These are phyloP conservation scores for Sebastes flavidus DNA, from an alignment of 2,797 vertebrate species.

Conservation along the genomic window DNA sequence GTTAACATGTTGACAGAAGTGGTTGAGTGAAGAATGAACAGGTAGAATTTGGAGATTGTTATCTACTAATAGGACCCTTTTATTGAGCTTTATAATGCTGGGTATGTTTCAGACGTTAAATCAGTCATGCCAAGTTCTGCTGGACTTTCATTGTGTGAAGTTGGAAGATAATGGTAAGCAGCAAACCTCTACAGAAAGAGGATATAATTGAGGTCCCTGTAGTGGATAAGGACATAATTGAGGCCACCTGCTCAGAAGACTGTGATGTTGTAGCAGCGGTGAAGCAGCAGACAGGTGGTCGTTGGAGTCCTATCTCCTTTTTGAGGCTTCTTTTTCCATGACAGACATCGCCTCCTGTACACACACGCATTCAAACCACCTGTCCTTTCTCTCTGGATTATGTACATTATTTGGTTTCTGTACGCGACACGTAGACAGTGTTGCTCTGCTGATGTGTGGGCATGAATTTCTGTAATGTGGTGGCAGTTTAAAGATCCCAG, in stretches of 20 bases:
- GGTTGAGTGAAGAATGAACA: background rate
- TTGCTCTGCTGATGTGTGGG: background rate
- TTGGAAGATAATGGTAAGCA: background rate
- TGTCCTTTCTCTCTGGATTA: background rate
- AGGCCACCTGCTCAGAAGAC: background rate
- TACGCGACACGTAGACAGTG: rapidly evolving
- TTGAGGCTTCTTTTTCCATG: background rate
- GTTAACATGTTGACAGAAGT: background rate
- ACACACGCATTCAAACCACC: background rate
- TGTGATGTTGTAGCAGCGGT: background rate
- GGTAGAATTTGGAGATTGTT: background rate
- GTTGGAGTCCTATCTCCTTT: background rate
- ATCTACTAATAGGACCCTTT: background rate
- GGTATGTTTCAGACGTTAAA: background rate
- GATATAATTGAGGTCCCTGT: background rate
- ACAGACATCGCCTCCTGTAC: background rate
- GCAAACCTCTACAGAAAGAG: background rate
- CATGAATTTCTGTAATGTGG: background rate
- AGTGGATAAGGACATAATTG: background rate
- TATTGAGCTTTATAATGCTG: background rate
- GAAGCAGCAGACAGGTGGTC: background rate
- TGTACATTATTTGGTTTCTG: background rate
- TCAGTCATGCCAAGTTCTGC: background rate
- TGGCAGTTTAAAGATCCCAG: background rate
- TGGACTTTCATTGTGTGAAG: background rate